phyloP scores from a whole-genome alignment of 2,888 invertebrate species.

The Leptinotarsa tumamoca region DNA sequence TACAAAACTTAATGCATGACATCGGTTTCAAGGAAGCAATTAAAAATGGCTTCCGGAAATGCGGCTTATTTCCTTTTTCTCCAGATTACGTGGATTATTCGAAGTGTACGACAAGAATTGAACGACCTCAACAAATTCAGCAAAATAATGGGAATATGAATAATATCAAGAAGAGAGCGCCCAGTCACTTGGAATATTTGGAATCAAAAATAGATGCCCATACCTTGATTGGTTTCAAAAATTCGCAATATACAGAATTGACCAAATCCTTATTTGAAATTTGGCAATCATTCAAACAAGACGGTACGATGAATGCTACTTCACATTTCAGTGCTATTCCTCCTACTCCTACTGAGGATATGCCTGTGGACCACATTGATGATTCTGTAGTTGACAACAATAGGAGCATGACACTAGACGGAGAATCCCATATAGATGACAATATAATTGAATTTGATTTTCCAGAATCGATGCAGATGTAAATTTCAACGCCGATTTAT shows the following conservation, averaged over 20 bases:
- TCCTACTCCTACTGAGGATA: slow-evolving; percentile 1
- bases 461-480: slow-evolving; percentile 4
- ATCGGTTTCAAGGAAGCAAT: slow-evolving; percentile 13
- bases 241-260: slow-evolving; percentile 3
- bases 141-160: slow-evolving; percentile 1
- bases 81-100: slow-evolving; percentile 14
- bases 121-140: slow-evolving; percentile 10
- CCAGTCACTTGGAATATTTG: slow-evolving; percentile 16
- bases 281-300: slow-evolving; percentile 14
- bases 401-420: background rate
- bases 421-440: slow-evolving; percentile 14
- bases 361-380: slow-evolving; percentile 13
- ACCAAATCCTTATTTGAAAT: slow-evolving; percentile 21
- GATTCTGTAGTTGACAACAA: slow-evolving; percentile 10
- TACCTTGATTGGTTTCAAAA: slow-evolving; percentile 11
- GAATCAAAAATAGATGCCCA: slow-evolving; percentile 16
- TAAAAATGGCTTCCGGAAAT: slow-evolving; percentile 4
- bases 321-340: too few relatives aligned
- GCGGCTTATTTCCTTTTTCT: slow-evolving; percentile 3
- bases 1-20: slow-evolving; percentile 14
- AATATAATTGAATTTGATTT: slow-evolving; percentile 16
- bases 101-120: slow-evolving; percentile 22
- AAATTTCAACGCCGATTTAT: slow-evolving; percentile 10
- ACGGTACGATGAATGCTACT: too few relatives aligned
- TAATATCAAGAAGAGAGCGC: background rate